Base-by-base conservation (phyloP, 2,113 vertebrate species). In the Aramus guarauna region DNA sequence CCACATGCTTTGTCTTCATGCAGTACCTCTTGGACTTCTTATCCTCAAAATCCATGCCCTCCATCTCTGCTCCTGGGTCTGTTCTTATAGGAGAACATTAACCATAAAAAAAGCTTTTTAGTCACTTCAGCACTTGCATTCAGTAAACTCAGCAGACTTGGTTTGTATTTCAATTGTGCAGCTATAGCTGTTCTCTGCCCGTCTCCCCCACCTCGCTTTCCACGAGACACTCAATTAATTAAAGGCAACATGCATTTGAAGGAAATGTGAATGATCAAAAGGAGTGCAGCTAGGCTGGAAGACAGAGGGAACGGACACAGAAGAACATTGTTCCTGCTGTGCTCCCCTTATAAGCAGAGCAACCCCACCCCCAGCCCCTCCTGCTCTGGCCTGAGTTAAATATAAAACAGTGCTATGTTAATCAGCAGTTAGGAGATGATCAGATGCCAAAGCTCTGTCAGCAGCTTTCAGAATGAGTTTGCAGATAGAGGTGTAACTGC, bases 1-100 rank as follows among this genome's bases (percentile, higher is more conserved):
- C 97, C 37, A 97, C 99, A 47, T 99, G 99, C 78, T 98, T 99
- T 16, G 91, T 87, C 48, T 80, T 97, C 47, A 99, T 98, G 96
- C 98, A 99, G 97, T 99, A 99, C n/a, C 75, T 97, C 97, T 98
- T 98, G 5, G 97, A 59, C 52, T 97, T 75, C 55, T 97, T 41
- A 56, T 96, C 95, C 29, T 99, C 98, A n/a, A 97, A 71, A 73
- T 98, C 96, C 84, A 98, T 97, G 85, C 66, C 96, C 74, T 99
- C 96, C 97, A 99, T 99, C 43, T 90, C 93, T 74, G 68, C 50
- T 91, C 41, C 81, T 6, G 97, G 98, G 21, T 67, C 94, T 75
- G 71, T 69, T 76, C 72, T 86, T 56, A 55, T 67, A 95, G 88
- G 34, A 90, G 88, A 92, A 71, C 9, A 85, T 80, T 53, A 88